Percentiles rank a stretch among this genome's conserved stretches.
Conservation (phyloP, 2,888 invertebrate genomes). For the Drosophila diplacantha region DNA sequence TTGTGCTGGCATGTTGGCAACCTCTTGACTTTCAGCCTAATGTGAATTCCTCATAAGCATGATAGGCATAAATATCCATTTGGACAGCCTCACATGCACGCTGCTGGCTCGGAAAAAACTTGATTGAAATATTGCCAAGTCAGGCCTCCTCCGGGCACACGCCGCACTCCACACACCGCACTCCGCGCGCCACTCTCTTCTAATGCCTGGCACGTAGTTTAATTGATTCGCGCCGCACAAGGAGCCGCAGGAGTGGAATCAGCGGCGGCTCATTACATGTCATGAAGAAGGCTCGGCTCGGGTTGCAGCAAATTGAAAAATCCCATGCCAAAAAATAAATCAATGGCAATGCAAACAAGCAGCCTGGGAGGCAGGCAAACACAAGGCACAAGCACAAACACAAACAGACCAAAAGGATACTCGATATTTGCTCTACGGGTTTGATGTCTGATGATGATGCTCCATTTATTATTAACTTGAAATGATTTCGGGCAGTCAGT, state of each 20-base stretch:
- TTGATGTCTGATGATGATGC: conserved; percentile 73
- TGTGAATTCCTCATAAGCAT: conserved; percentile 65
- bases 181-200: conserved; percentile 37
- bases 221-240: conserved; percentile 70
- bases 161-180: not conserved
- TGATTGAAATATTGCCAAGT: conserved; percentile 55
- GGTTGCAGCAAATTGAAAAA: conserved; percentile 37
- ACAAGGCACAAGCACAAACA: conserved; percentile 40
- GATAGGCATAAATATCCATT: conserved; percentile 55
- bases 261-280: conserved; percentile 44
- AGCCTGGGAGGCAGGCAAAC: conserved; percentile 19
- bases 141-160: conserved; percentile 34
- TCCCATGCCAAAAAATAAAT: conserved; percentile 39
- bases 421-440: conserved; percentile 63
- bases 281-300: conserved; percentile 10
- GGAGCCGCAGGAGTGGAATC: conserved; percentile 32
- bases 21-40: conserved; percentile 68
- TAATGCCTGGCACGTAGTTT: conserved; percentile 75
- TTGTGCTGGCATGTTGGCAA: conserved; percentile 72
- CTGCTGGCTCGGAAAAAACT: conserved; percentile 21
- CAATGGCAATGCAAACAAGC: conserved; percentile 43
- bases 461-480: conserved; percentile 75
- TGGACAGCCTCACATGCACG: conserved; percentile 19
- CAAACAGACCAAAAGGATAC: conserved; percentile 54
- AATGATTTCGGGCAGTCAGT: conserved; percentile 66